phyloP scores from a whole-genome alignment of 2,888 invertebrate species.

The Apamea anceps region DNA sequence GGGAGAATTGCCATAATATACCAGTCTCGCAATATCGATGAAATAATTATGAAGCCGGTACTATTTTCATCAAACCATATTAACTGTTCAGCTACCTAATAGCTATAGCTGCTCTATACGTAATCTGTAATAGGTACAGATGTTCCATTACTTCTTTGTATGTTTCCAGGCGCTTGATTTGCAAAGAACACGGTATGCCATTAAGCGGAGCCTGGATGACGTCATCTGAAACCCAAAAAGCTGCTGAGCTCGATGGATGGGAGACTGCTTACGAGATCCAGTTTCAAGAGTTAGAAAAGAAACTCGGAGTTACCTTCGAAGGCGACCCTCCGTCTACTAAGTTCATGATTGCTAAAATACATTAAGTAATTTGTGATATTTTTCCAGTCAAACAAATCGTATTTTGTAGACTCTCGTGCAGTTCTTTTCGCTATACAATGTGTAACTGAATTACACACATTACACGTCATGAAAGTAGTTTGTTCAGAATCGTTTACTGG shows the following conservation, averaged over 20 bases:
- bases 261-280: slow-evolving; percentile 51
- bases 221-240: slow-evolving; percentile 63
- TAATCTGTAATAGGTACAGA: neutral
- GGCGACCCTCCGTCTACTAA: slow-evolving; percentile 64
- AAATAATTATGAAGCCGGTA: neutral
- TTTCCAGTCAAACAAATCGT: no score
- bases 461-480: no score
- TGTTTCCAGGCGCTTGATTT: slow-evolving; percentile 67
- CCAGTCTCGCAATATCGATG: neutral
- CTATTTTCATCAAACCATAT: neutral
- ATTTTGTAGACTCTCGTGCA: neutral
- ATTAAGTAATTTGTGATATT: slow-evolving; percentile 1
- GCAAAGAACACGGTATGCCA: slow-evolving; percentile 69
- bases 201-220: slow-evolving; percentile 64
- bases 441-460: no score
- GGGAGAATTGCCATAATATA: neutral
- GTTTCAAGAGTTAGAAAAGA: slow-evolving; percentile 66
- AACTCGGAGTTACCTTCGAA: slow-evolving; percentile 63
- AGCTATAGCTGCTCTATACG: neutral
- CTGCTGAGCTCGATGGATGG: slow-evolving; percentile 65
- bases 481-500: no score
- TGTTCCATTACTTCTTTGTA: neutral
- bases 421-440: neutral
- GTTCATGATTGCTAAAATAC: slow-evolving; percentile 64
- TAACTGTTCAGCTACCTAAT: neutral